These are phyloP conservation scores for Capromys pilorides DNA, from an alignment of 2,797 vertebrate genomes.

Conservation along the genomic window DNA sequence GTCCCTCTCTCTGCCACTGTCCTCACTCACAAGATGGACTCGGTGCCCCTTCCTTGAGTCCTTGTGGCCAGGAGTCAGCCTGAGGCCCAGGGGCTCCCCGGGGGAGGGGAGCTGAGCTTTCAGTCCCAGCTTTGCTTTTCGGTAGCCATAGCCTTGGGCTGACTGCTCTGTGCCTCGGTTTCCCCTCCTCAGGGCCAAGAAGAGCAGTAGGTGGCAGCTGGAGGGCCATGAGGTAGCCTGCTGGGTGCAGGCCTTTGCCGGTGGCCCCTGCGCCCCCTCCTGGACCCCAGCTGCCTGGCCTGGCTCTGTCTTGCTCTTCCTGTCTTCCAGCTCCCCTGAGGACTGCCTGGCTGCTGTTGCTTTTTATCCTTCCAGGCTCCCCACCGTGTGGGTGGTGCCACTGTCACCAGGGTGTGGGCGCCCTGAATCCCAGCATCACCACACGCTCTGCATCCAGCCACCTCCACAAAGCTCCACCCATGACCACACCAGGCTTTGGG, in stretches of 20 bases:
- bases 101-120: background rate
- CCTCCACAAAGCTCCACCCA: background rate
- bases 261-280: background rate
- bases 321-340: background rate
- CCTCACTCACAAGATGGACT: background rate
- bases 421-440: background rate
- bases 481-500: background rate
- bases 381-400: background rate
- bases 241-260: accelerated
- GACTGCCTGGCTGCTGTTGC: too few relatives aligned
- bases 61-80: background rate
- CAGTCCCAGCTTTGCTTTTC: background rate
- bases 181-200: background rate
- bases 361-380: background rate
- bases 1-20: background rate
- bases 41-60: too few relatives aligned
- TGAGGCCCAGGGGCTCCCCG: accelerated
- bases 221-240: background rate
- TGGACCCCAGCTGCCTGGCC: background rate
- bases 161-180: background rate
- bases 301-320: background rate
- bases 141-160: background rate
- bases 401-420: background rate
- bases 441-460: background rate
- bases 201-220: background rate